Conservation (phyloP, 92 coral and sea anemone species). For the Scolanthus callimorphus region DNA sequence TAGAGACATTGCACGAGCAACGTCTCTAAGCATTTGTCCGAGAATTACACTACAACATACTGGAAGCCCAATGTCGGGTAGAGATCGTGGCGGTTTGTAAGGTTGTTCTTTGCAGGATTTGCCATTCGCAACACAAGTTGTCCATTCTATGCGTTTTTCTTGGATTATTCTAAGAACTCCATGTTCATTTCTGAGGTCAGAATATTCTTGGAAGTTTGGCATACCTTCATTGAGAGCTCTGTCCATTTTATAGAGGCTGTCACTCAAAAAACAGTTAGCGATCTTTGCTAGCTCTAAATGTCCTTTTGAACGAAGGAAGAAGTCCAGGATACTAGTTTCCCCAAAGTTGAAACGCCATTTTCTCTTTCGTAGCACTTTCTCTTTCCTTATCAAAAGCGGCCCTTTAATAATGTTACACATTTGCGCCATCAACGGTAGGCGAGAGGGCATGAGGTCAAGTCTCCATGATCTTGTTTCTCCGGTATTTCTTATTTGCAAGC, state of each 20-base stretch:
- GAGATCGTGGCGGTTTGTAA: constrained; percentile 23
- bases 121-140: constrained; percentile 54
- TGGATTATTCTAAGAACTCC: constrained; percentile 50
- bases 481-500: constrained; percentile 55
- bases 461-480: constrained; percentile 12
- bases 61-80: constrained; percentile 51
- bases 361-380: constrained; percentile 12
- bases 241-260: constrained; percentile 22
- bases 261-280: constrained; percentile 35
- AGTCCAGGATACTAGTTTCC: constrained; percentile 32
- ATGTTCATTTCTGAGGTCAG: constrained; percentile 41
- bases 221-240: constrained; percentile 41
- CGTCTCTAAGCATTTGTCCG: constrained; percentile 44
- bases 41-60: constrained; percentile 56
- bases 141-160: constrained; percentile 67
- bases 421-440: constrained; percentile 1
- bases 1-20: constrained; percentile 29
- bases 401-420: constrained; percentile 42
- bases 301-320: constrained; percentile 64
- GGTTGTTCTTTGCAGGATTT: constrained; percentile 60
- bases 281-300: constrained; percentile 42
- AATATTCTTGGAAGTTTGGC: constrained; percentile 47
- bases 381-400: constrained; percentile 46
- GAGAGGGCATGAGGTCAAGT: background rate
- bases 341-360: constrained; percentile 38